A percentile compares a stretch with the other conserved stretches of the same genome.
These are phyloP conservation scores for Hippolais icterina DNA, from an alignment of 2,113 vertebrate species.

Conservation along the genomic window DNA sequence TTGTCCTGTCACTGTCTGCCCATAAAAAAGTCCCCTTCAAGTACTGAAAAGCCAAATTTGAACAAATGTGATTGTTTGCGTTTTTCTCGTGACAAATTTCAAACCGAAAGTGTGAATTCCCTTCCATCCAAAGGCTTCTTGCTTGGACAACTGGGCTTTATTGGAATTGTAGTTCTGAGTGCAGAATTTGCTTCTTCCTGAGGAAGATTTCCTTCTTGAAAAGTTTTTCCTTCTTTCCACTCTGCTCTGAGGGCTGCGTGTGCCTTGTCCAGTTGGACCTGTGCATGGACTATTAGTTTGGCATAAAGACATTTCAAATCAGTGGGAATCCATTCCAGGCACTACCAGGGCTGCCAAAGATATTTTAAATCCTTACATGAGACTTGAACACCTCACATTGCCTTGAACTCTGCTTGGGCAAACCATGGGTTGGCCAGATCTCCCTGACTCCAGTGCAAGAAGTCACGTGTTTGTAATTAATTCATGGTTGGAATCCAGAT, in stretches of 20 bases:
- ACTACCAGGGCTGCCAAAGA: not conserved
- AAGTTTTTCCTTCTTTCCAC: not conserved
- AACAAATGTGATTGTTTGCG: rapidly evolving
- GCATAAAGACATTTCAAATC: not conserved
- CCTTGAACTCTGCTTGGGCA: not conserved
- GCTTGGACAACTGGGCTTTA: not conserved
- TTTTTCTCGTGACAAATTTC: not conserved
- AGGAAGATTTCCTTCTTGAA: not conserved
- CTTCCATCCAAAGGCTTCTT: not conserved
- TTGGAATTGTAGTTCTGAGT: rapidly evolving
- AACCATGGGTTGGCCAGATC: not conserved
- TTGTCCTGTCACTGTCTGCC: not conserved
- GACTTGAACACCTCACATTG: not conserved
- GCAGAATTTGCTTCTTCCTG: rapidly evolving
- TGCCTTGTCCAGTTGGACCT: not conserved
- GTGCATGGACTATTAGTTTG: rapidly evolving
- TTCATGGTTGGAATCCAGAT: not conserved
- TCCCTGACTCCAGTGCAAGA: not conserved
- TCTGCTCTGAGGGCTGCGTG: not conserved
- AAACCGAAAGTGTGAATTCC: not conserved
- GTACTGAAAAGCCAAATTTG: not conserved
- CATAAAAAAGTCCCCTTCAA: not conserved
- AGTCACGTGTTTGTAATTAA: not conserved
- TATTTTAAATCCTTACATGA: not conserved
- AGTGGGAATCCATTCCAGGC: not conserved